phyloP scores from a whole-genome alignment of 2,113 vertebrate genomes.

The Rhinichthys klamathensis region DNA sequence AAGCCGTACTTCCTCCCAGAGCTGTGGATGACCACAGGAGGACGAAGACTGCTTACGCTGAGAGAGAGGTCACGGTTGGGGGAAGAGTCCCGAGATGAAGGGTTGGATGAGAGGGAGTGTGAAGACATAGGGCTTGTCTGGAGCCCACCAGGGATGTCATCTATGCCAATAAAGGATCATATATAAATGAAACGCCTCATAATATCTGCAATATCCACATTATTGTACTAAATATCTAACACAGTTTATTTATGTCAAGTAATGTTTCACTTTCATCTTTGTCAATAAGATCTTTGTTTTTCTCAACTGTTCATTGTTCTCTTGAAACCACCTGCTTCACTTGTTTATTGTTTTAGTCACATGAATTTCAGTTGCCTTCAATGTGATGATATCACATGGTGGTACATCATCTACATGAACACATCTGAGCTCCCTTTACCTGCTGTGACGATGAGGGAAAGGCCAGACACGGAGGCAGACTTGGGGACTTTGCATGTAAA shows the following conservation, averaged over 20 bases:
- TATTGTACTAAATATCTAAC: background rate
- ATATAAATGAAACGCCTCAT: background rate
- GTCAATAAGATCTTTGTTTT: constrained; percentile 8
- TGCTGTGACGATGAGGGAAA: constrained; percentile 90
- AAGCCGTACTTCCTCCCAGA: constrained; percentile 93
- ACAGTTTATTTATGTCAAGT: background rate
- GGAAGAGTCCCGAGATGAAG: constrained; percentile 92
- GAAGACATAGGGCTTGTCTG: constrained; percentile 90
- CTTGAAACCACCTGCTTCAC: constrained; percentile 11
- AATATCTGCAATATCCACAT: background rate
- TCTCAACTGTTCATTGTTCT: constrained; percentile 24
- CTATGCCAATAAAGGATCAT: constrained; percentile 65
- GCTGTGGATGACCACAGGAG: constrained; percentile 92
- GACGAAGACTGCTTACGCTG: constrained; percentile 80
- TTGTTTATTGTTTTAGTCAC: constrained; percentile 23
- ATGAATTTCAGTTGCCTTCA: constrained; percentile 19
- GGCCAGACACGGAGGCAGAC: constrained; percentile 88
- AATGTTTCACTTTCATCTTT: constrained; percentile 13
- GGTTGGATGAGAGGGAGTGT: constrained; percentile 89
- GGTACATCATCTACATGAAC: background rate
- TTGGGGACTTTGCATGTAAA: constrained; percentile 82
- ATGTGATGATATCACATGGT: constrained; percentile 34
- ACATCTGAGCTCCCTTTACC: constrained; percentile 68
- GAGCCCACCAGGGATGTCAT: constrained; percentile 77
- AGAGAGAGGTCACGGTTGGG: constrained; percentile 87